Percentiles rank a stretch among this genome's conserved stretches.
phyloP scores from a whole-genome alignment of 1,140 invertebrate species.

The Anastrepha obliqua region DNA sequence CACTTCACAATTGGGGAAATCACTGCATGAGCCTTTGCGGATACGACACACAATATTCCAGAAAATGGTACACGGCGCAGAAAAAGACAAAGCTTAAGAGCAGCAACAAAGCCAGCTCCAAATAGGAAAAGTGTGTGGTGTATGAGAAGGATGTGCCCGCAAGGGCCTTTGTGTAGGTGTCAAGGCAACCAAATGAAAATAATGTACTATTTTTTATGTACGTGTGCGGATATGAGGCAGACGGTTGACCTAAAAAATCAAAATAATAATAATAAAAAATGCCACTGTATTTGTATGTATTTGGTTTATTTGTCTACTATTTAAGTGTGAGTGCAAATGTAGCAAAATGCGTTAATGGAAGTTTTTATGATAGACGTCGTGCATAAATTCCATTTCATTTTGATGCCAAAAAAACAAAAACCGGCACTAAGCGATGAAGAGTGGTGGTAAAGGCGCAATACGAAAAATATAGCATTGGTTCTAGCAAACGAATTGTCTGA shows the following conservation, averaged over 20 bases:
- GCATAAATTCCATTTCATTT: slow-evolving; percentile 44
- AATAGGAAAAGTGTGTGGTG: not conserved
- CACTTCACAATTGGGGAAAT: not conserved
- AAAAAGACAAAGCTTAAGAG: not conserved
- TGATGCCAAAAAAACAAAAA: slow-evolving; percentile 25
- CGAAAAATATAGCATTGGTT: not conserved
- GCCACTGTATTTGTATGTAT: not conserved
- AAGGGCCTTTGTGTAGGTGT: slow-evolving; percentile 8
- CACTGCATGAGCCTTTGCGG: too few species aligned
- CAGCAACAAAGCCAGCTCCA: not conserved
- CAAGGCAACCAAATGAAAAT: slow-evolving; percentile 43
- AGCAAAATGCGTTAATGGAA: slow-evolving; percentile 55
- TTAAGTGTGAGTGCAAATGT: slow-evolving; percentile 33
- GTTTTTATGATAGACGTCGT: slow-evolving; percentile 51
- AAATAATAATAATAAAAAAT: not conserved
- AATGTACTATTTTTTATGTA: slow-evolving; percentile 6
- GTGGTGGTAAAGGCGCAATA: not conserved
- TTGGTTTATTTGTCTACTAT: not conserved
- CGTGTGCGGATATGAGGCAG: not conserved
- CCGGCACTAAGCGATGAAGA: not conserved
- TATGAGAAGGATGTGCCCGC: not conserved
- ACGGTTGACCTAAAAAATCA: slow-evolving; percentile 45
- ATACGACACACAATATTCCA: not conserved
- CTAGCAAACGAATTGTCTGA: slow-evolving; percentile 10
- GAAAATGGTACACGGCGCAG: not conserved